Conservation (phyloP, 1,140 invertebrate genomes). For the Papilio dardanus region DNA sequence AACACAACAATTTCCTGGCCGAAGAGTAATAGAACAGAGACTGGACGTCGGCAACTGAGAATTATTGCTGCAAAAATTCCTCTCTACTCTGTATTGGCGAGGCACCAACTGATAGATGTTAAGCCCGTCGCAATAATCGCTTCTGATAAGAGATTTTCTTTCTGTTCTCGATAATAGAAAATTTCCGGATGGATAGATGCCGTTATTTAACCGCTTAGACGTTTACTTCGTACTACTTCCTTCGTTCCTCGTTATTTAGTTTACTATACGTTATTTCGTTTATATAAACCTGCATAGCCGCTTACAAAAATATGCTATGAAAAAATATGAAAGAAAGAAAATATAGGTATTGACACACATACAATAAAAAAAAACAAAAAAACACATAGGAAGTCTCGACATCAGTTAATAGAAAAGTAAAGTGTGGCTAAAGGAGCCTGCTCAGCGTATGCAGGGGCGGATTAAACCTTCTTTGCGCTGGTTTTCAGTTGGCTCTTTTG, state of each 20-base stretch:
- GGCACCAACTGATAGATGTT: constrained; percentile 63
- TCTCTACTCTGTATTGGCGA: constrained; percentile 49
- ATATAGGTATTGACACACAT: too few species aligned
- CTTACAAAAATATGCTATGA: background rate
- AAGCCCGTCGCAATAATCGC: constrained; percentile 73
- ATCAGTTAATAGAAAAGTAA: too few species aligned
- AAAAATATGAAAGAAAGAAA: too few species aligned
- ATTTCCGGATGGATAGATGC: constrained; percentile 66
- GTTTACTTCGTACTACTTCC: constrained; percentile 47
- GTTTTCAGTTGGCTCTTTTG: too few species aligned
- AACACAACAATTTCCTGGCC: constrained; percentile 45
- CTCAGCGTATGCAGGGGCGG: too few species aligned
- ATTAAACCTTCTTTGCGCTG: too few species aligned
- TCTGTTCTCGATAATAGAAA: constrained; percentile 72
- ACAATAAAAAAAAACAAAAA: too few species aligned
- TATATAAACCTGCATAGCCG: background rate
- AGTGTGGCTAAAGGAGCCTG: too few species aligned
- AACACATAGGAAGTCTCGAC: too few species aligned
- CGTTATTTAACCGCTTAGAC: constrained; percentile 70
- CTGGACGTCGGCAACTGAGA: constrained; percentile 51
- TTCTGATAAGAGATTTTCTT: constrained; percentile 74
- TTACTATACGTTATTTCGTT: background rate
- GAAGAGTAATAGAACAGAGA: constrained; percentile 47
- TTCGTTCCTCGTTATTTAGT: constrained; percentile 6
- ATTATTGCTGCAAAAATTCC: constrained; percentile 66